phyloP scores from a whole-genome alignment of 2,113 vertebrate genomes.

The Calypte anna region DNA sequence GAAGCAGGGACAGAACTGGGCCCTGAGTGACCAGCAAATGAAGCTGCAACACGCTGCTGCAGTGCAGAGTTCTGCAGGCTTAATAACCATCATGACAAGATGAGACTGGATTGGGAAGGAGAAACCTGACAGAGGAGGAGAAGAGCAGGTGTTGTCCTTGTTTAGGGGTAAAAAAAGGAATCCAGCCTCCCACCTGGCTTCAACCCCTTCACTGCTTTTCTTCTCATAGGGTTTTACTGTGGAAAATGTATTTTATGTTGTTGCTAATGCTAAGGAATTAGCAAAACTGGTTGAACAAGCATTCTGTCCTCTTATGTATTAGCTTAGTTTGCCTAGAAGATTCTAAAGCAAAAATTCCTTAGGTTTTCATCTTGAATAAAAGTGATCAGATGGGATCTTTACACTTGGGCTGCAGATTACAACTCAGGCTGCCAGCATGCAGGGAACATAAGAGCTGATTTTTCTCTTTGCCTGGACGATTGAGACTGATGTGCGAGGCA shows the following conservation, averaged over 20 bases:
- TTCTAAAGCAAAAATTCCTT: neutral
- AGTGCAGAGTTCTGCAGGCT: neutral
- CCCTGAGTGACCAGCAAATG: neutral
- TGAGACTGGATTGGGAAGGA: neutral
- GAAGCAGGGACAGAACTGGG: neutral
- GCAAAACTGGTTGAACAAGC: neutral
- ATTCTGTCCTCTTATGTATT: neutral
- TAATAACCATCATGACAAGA: neutral
- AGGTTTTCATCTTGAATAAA: neutral
- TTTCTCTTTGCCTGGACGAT: neutral
- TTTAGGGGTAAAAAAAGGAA: neutral
- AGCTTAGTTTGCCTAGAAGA: neutral
- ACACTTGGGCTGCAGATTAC: neutral
- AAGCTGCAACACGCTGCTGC: neutral
- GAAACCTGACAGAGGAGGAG: neutral
- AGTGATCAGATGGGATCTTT: neutral
- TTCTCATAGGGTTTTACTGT: neutral
- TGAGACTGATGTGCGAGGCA: conserved; percentile 5
- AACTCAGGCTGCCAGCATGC: neutral
- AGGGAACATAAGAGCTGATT: conserved; percentile 24
- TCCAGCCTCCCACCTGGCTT: neutral
- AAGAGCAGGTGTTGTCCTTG: neutral
- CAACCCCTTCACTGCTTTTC: neutral
- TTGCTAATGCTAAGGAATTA: neutral
- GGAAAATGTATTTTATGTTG: neutral